A percentile compares a stretch with the other conserved stretches of the same genome.
Evolutionary conservation across 2,797 vertebrate genomes (phyloP).

Genomic region (Coilia nasus): DNA sequence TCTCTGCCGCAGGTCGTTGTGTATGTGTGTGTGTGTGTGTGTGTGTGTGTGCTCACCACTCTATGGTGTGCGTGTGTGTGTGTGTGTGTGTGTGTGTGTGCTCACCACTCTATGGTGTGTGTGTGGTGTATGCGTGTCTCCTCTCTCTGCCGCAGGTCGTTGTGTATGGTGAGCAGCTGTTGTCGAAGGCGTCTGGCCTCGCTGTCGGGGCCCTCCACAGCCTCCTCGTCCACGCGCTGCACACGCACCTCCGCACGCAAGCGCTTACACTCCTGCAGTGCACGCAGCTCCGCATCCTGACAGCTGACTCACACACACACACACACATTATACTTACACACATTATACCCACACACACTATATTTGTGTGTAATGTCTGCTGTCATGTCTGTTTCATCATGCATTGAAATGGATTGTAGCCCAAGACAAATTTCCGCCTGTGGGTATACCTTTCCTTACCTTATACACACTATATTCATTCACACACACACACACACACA

Average conservation of each 20-base stretch:
- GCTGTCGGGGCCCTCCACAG: slow-evolving; percentile 75
- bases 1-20: neutral
- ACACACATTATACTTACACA: neutral
- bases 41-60: neutral
- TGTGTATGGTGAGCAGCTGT: slow-evolving; percentile 83
- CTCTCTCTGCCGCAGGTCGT: slow-evolving; percentile 78
- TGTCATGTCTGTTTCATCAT: too few relatives aligned
- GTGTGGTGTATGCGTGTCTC: slow-evolving; percentile 69
- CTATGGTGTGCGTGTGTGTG: slow-evolving; percentile 11
- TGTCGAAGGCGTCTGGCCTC: slow-evolving; percentile 83
- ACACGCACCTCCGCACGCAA: slow-evolving; percentile 74
- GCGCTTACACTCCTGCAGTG: slow-evolving; percentile 80
- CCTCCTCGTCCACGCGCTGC: slow-evolving; percentile 74
- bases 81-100: neutral
- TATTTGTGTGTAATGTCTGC: too few relatives aligned
- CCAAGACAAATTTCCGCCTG: too few relatives aligned
- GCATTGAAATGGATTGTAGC: too few relatives aligned
- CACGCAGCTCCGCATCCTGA: slow-evolving; percentile 82
- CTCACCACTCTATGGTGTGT: slow-evolving; percentile 85
- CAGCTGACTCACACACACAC: slow-evolving; percentile 65
- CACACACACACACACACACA: too few relatives aligned
- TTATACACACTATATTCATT: too few relatives aligned
- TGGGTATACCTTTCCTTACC: too few relatives aligned
- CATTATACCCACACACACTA: too few relatives aligned
- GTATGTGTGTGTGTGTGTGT: slow-evolving; percentile 3